phyloP scores from a whole-genome alignment of 1,140 invertebrate species.

The Palaemon carinicauda region DNA sequence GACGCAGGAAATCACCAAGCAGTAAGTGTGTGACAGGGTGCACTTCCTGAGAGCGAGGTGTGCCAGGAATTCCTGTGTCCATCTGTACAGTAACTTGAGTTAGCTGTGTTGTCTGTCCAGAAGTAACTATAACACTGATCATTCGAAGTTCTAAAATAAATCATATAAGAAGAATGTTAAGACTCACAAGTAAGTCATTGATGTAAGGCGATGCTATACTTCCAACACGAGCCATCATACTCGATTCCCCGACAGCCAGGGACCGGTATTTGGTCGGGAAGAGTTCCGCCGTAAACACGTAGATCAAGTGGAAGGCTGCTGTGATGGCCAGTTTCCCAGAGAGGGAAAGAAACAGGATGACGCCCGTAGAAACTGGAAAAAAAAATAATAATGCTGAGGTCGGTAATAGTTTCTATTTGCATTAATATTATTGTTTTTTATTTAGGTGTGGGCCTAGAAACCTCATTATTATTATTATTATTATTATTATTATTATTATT shows the following conservation, averaged over 20 bases:
- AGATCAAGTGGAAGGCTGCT: constrained; percentile 7
- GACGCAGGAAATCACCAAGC: too few relatives aligned
- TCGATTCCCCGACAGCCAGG: neutral
- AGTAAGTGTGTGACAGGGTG: too few relatives aligned
- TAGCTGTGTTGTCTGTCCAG: neutral
- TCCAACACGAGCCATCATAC: neutral
- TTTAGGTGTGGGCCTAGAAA: too few relatives aligned
- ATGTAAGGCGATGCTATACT: neutral
- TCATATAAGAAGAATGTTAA: neutral
- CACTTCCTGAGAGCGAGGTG: too few relatives aligned
- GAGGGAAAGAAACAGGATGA: neutral
- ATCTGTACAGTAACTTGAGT: too few relatives aligned
- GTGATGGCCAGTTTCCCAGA: neutral
- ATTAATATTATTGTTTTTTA: too few relatives aligned
- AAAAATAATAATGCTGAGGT: neutral
- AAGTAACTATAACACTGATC: neutral
- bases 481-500: too few relatives aligned
- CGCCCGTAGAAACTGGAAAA: neutral
- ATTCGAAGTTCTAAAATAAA: neutral
- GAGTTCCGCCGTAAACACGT: neutral
- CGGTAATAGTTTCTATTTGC: too few relatives aligned
- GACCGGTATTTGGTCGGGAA: constrained; percentile 7
- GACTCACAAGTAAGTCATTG: constrained; percentile 23
- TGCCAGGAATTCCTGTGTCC: too few relatives aligned
- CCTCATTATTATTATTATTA: too few relatives aligned